Percentiles rank a stretch among this genome's conserved stretches.
Evolutionary conservation across 2,113 vertebrate species (phyloP).

Genomic region (Hipposideros armiger): DNA sequence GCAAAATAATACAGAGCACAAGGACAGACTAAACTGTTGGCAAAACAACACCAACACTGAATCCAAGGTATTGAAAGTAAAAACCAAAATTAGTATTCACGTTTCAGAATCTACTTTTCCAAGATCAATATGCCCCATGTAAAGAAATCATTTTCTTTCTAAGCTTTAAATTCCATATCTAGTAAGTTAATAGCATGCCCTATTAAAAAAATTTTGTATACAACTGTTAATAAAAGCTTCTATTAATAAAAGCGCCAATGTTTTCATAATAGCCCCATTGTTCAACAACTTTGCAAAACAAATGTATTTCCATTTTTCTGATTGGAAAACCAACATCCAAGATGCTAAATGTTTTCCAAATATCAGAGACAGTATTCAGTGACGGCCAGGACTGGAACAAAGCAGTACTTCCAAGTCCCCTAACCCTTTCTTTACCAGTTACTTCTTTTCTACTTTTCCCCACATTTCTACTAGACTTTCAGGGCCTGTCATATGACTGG

Average conservation of each 20-base stretch:
- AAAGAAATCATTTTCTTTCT: constrained; percentile 45
- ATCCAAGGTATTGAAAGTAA: constrained; percentile 12
- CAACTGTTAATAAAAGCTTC: neutral
- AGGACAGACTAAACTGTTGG: constrained; percentile 27
- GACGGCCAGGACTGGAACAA: neutral
- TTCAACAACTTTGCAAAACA: constrained; percentile 29
- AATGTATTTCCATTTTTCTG: constrained; percentile 3
- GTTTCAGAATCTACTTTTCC: constrained; percentile 7
- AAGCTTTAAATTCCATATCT: neutral
- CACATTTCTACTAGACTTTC: neutral
- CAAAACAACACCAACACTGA: constrained; percentile 53
- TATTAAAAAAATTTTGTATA: constrained; percentile 39
- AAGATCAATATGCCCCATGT: neutral
- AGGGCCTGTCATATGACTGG: neutral
- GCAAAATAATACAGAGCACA: constrained; percentile 11
- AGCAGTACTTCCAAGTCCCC: neutral
- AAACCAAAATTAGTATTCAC: constrained; percentile 31
- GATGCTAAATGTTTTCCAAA: constrained; percentile 2
- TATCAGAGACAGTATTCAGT: neutral
- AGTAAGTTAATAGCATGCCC: neutral
- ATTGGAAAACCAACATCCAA: constrained; percentile 47
- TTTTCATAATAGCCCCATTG: constrained; percentile 44
- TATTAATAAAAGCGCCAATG: neutral
- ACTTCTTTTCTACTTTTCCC: neutral
- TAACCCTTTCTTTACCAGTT: neutral